Conservation (phyloP, 2,888 invertebrate species). For the Pollenia labialis region DNA sequence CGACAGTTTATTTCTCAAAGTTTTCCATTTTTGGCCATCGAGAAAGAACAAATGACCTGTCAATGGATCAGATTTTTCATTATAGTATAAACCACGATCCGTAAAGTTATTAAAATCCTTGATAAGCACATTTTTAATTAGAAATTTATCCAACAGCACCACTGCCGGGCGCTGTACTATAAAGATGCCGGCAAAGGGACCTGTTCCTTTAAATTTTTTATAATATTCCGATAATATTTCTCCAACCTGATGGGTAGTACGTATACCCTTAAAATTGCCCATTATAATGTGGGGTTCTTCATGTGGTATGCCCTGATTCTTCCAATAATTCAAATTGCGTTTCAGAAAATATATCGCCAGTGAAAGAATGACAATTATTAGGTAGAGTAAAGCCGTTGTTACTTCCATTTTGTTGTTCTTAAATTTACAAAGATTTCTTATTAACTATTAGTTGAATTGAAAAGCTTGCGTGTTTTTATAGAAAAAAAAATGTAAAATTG, state of each 20-base stretch:
- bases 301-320: constrained; percentile 68
- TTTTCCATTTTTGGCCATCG: constrained; percentile 82
- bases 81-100: constrained; percentile 78
- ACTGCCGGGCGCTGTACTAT: constrained; percentile 74
- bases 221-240: constrained; percentile 74
- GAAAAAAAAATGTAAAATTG: too few relatives aligned
- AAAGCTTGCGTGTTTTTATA: too few relatives aligned
- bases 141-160: constrained; percentile 75
- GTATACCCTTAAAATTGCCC: constrained; percentile 65
- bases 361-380: constrained; percentile 4
- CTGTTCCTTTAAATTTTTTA: constrained; percentile 74
- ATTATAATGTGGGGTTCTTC: constrained; percentile 62
- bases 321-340: constrained; percentile 66
- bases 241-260: constrained; percentile 1
- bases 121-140: constrained; percentile 75
- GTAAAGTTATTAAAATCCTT: constrained; percentile 78
- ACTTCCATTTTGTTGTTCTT: background rate
- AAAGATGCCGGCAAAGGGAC: constrained; percentile 77
- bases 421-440: too few relatives aligned
- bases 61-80: constrained; percentile 80
- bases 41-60: constrained; percentile 78
- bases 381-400: constrained; percentile 31
- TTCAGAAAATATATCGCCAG: constrained; percentile 37
- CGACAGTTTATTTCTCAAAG: constrained; percentile 82
- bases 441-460: too few relatives aligned